A percentile compares a stretch with the other conserved stretches of the same genome.
These are phyloP conservation scores for Tylochromis polylepis DNA, from an alignment of 2,113 vertebrate species.

Conservation along the genomic window DNA sequence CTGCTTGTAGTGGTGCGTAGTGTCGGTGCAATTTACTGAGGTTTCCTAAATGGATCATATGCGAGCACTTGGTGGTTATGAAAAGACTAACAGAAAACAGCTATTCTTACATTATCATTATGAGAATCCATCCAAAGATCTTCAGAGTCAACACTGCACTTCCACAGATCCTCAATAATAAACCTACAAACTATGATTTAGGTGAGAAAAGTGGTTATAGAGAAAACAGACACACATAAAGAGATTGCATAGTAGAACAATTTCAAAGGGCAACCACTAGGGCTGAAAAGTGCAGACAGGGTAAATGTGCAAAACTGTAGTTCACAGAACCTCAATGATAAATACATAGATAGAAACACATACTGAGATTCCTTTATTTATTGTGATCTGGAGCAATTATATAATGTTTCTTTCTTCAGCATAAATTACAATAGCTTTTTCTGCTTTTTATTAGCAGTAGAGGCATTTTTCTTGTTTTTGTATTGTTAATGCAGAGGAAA, in stretches of 20 bases:
- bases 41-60: neutral
- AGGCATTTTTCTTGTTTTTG: neutral
- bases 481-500: neutral
- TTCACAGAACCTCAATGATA: neutral
- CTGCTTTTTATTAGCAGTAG: neutral
- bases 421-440: neutral
- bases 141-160: neutral
- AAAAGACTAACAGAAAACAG: neutral
- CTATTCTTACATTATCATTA: neutral
- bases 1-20: neutral
- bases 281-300: neutral
- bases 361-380: neutral
- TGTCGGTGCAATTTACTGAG: neutral
- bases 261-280: neutral
- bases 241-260: neutral
- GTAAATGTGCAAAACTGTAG: neutral
- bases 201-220: neutral
- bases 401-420: neutral
- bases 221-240: neutral
- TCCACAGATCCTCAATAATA: neutral
- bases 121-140: neutral
- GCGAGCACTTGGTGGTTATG: neutral
- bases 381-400: neutral
- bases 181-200: neutral
- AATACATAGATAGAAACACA: neutral